Evolutionary conservation across 2,888 invertebrate genomes (phyloP), one percentile per base, ranked within the genome.

Genomic region (Crematogaster levior): DNA sequence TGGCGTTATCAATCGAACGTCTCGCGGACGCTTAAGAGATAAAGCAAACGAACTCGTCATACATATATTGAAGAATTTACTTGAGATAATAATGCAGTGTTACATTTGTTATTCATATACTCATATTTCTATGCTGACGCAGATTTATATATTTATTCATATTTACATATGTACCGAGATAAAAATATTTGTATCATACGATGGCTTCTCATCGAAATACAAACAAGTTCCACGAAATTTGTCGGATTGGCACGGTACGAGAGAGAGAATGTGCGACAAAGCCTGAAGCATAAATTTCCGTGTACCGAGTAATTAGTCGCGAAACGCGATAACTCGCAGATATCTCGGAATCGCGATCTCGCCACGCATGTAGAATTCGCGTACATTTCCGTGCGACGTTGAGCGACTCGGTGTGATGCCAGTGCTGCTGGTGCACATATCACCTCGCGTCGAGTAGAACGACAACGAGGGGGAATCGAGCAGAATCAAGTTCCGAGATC

Each of bases 401-500:
- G 24, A 2, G 66, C 48, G 60, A 30, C 27, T 46, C 46, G 74
- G 74, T 40, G 74, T 63, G 27, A 24, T 37, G 56, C 40, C 40
- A 46, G 18, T 63, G 12, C 24, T 12, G 74, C 70, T 40, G 70
- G 72, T 56, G 79, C 66, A 60, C 63, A 74, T 88, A 86, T 86
- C 83, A 85, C 77, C 53, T 30, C 30, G 53, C 43, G 48, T 24
- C 61, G 56, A 51, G 80, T 72, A 73, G 65, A 74, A 80, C 79
- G 88, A 89, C 46, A 27, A 85, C 87, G 85, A 43, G 53, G 86
- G 85, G 81, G 87, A 87, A 81, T 73, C 81, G 84, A 87, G 84
- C 48, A 77, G 83, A 90, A 86, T 85, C 89, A 84, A 87, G 90
- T 87, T 89, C 88, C 82, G 83, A 85, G 91, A 90, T 88, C 91